Evolutionary conservation across 1,140 invertebrate genomes (phyloP).

Genomic region (Drosophila tsacasi): DNA sequence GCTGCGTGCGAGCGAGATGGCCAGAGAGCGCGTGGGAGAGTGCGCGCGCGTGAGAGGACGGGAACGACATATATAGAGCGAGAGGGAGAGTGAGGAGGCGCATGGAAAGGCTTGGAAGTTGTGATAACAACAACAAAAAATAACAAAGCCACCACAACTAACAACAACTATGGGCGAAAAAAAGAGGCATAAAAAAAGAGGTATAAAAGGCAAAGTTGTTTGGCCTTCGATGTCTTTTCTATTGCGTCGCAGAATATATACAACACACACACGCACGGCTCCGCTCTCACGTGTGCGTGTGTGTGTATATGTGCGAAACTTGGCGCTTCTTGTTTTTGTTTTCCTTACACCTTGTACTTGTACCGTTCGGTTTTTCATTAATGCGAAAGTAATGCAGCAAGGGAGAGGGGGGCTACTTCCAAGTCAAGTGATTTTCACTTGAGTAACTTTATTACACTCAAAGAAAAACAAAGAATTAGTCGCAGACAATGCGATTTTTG

Average conservation of each 20-base stretch:
- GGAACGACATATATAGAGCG: background rate
- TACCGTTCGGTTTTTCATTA: conserved; percentile 37
- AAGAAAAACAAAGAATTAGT: conserved; percentile 4
- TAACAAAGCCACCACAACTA: conserved; percentile 24
- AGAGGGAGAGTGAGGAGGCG: conserved; percentile 9
- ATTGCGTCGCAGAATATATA: conserved; percentile 80
- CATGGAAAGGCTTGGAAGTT: conserved; percentile 50
- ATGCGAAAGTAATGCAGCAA: conserved; percentile 18
- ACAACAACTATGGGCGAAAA: conserved; percentile 29
- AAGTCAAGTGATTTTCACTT: conserved; percentile 33
- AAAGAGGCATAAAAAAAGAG: conserved; percentile 36
- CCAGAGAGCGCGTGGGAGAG: conserved; percentile 22
- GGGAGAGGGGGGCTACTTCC: background rate
- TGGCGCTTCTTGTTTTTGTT: conserved; percentile 57
- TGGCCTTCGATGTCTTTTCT: conserved; percentile 83
- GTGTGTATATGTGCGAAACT: conserved; percentile 47
- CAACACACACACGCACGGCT: conserved; percentile 29
- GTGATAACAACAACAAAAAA: conserved; percentile 71
- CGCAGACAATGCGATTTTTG: conserved; percentile 19
- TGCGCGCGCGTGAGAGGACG: conserved; percentile 28
- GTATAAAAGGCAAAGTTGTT: conserved; percentile 77
- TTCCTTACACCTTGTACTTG: conserved; percentile 45
- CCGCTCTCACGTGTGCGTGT: conserved; percentile 5
- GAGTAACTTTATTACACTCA: conserved; percentile 21
- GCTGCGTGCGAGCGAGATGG: conserved; percentile 43